Conservation (phyloP, 1,140 invertebrate genomes). For the Drosophila novamexicana region DNA sequence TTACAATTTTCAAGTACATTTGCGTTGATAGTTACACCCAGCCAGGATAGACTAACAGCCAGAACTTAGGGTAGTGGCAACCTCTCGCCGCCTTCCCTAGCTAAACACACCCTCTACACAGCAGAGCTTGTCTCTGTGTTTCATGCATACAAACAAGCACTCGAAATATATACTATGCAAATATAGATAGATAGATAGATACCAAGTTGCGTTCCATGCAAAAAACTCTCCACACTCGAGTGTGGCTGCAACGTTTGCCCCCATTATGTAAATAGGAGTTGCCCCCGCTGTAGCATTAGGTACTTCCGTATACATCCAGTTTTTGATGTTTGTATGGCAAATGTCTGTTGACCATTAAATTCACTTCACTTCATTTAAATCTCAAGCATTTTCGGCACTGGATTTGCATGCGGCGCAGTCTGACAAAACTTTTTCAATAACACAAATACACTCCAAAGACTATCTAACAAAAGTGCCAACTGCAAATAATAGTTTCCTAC, state of each 20-base stretch:
- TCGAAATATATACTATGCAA: constrained; percentile 83
- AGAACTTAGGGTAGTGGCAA: constrained; percentile 8
- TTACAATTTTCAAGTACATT: constrained; percentile 83
- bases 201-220: constrained; percentile 37
- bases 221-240: constrained; percentile 53
- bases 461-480: constrained; percentile 57
- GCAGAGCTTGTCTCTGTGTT: constrained; percentile 41
- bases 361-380: constrained; percentile 84
- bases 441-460: constrained; percentile 58
- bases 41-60: constrained; percentile 29
- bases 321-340: constrained; percentile 63
- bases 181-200: constrained; percentile 66
- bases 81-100: background rate
- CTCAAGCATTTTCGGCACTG: constrained; percentile 66
- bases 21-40: constrained; percentile 80
- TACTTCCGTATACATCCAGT: constrained; percentile 22
- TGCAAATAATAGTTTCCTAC: constrained; percentile 74
- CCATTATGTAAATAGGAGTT: constrained; percentile 56
- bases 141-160: constrained; percentile 74
- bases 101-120: background rate
- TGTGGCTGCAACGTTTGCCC: constrained; percentile 34
- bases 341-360: constrained; percentile 83
- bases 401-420: constrained; percentile 53
- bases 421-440: constrained; percentile 75
- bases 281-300: background rate